These are phyloP conservation scores for Alauda arvensis DNA, from an alignment of 2,797 vertebrate species.

Conservation along the genomic window DNA sequence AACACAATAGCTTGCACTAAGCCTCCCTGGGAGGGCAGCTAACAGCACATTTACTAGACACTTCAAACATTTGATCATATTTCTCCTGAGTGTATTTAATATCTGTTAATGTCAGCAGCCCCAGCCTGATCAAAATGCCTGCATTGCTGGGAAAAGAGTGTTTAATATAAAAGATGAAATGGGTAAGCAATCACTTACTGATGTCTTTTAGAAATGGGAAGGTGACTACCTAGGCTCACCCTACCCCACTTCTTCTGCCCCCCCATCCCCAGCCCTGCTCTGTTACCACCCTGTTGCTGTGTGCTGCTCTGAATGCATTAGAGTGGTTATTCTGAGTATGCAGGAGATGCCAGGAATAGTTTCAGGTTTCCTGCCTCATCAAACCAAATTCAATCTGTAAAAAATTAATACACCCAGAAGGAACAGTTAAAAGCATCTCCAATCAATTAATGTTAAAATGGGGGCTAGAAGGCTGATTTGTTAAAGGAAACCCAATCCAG, in stretches of 20 bases:
- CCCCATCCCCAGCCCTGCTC: background rate
- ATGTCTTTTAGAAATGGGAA: slow-evolving; percentile 49
- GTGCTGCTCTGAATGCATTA: slow-evolving; percentile 46
- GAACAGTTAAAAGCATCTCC: slow-evolving; percentile 65
- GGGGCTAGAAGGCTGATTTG: slow-evolving; percentile 36
- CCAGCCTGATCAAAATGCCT: slow-evolving; percentile 39
- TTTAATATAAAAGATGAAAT: slow-evolving; percentile 44
- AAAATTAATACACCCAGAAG: slow-evolving; percentile 66
- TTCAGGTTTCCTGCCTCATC: slow-evolving; percentile 63
- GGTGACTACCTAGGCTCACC: background rate
- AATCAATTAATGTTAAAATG: slow-evolving; percentile 67
- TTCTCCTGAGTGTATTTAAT: slow-evolving; percentile 63
- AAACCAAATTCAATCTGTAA: slow-evolving; percentile 62
- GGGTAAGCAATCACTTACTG: slow-evolving; percentile 47
- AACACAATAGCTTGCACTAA: slow-evolving; percentile 58
- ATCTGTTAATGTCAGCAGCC: slow-evolving; percentile 62
- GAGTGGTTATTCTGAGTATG: slow-evolving; percentile 52
- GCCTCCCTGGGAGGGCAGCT: slow-evolving; percentile 49
- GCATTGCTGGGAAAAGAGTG: slow-evolving; percentile 33
- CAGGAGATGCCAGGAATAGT: slow-evolving; percentile 62
- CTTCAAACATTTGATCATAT: slow-evolving; percentile 66
- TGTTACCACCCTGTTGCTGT: slow-evolving; percentile 22
- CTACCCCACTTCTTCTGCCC: background rate
- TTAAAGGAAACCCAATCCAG: slow-evolving; percentile 51
- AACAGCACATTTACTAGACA: slow-evolving; percentile 61